Conservation (phyloP, 2,113 vertebrate genomes). For the Triplophysa rosa region DNA sequence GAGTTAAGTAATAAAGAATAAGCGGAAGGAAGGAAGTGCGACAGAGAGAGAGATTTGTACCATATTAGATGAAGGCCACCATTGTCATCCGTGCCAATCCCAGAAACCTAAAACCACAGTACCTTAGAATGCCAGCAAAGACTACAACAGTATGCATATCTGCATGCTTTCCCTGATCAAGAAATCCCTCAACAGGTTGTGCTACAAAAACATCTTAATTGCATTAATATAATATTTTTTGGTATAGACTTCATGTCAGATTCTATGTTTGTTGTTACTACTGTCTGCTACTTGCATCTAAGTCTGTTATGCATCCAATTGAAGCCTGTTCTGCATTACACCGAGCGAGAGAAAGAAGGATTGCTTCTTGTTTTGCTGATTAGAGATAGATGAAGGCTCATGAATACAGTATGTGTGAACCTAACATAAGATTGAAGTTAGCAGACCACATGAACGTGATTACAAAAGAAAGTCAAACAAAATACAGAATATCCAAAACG, state of each 20-base stretch:
- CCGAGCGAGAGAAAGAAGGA: neutral
- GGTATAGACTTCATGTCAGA: neutral
- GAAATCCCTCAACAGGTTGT: neutral
- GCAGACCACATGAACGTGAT: neutral
- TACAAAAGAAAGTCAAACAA: neutral
- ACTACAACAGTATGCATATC: neutral
- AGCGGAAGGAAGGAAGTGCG: neutral
- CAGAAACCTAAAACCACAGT: constrained; percentile 21
- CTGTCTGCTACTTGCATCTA: neutral
- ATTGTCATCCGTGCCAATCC: constrained; percentile 23
- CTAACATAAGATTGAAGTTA: neutral
- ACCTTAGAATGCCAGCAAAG: neutral
- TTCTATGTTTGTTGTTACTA: neutral
- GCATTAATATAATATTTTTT: neutral
- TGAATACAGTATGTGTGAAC: neutral
- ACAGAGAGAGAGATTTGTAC: constrained; percentile 24
- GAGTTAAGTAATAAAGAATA: neutral
- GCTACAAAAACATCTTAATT: neutral
- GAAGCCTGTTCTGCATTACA: neutral
- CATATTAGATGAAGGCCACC: constrained; percentile 28
- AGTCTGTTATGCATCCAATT: neutral
- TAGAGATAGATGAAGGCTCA: neutral
- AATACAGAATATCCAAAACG: too few relatives aligned
- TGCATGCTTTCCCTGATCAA: neutral
- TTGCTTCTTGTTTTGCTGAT: neutral